Base-by-base conservation (phyloP, 2,888 invertebrate species). In the Corythucha ciliata region DNA sequence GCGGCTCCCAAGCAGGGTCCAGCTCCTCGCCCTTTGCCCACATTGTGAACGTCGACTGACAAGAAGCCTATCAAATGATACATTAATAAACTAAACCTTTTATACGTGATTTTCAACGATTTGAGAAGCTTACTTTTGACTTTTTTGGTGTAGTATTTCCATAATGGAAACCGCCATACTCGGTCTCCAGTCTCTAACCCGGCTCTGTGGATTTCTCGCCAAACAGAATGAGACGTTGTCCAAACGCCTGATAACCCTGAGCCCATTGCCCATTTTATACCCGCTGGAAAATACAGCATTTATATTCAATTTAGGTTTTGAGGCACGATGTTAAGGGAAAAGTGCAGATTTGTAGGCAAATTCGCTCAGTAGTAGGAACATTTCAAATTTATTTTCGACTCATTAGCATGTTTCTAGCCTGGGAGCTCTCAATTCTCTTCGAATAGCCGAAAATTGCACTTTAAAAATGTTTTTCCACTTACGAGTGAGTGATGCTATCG, bases 1-100 rank as follows among this genome's bases (percentile, higher is more conserved):
- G 81, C 82, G 21, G 84, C 84, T 8, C 84, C 84, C 1, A 77
- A 78, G 63, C 82, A 83, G 5, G 80, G 70, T 4, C 82, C 82
- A 2, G 76, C 83, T 1, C 74, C 74, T 54, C 69, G 70, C n/a
- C 69, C 71, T 61, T 73, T 74, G 0, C 76, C 75, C n/a, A 79
- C 66, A 62, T 83, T 83, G 63, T 78, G 77, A 22, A 84, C 60
- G 66, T 84, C 84, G 25, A 29, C 12, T 10, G 29, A 8, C 29
- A 10, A 12, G 8, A 29, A 29, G 10, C 29, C 29, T 29, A 8
- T 29, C 8, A 29, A 29, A 29, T 29, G 29, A 29, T n/a, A n/a
- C n/a, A n/a, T n/a, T n/a, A n/a, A n/a, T n/a, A n/a, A n/a, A n/a
- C n/a, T n/a, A n/a, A n/a, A n/a, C n/a, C n/a, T n/a, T n/a, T n/a